These are phyloP conservation scores for Autographa pulchrina DNA, from an alignment of 2,888 invertebrate species.

Conservation along the genomic window DNA sequence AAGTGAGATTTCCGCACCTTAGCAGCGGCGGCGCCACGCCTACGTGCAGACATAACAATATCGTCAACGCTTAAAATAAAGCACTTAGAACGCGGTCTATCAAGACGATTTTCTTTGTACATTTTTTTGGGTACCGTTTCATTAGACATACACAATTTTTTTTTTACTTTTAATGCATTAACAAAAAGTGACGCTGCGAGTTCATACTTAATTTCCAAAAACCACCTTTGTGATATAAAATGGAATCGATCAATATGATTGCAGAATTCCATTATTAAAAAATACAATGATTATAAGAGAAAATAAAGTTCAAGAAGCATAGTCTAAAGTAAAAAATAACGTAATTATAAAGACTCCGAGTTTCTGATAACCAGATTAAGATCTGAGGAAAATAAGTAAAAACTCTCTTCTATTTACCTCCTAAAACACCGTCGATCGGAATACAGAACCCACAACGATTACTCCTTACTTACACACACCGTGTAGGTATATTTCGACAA, in stretches of 20 bases:
- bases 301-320: too few species aligned
- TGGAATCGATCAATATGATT: too few species aligned
- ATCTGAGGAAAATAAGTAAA: too few species aligned
- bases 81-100: slow-evolving; percentile 82
- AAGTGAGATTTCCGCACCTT: slow-evolving; percentile 73
- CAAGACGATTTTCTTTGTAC: slow-evolving; percentile 56
- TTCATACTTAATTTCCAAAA: too few species aligned
- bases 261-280: too few species aligned
- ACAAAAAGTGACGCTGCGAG: too few species aligned
- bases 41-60: slow-evolving; percentile 77
- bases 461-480: neutral
- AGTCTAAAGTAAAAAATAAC: too few species aligned
- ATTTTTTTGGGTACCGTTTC: slow-evolving; percentile 39
- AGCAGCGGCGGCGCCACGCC: slow-evolving; percentile 72
- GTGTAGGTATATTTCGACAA: slow-evolving; percentile 51
- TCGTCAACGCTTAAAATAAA: slow-evolving; percentile 79
- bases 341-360: too few species aligned
- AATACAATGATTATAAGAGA: too few species aligned
- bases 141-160: neutral
- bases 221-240: too few species aligned
- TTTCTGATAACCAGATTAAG: too few species aligned
- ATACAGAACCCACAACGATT: slow-evolving; percentile 26
- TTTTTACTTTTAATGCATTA: neutral
- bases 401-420: neutral
- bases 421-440: neutral